phyloP scores from a whole-genome alignment of 2,888 invertebrate species.

The Cosmia pyralina region DNA sequence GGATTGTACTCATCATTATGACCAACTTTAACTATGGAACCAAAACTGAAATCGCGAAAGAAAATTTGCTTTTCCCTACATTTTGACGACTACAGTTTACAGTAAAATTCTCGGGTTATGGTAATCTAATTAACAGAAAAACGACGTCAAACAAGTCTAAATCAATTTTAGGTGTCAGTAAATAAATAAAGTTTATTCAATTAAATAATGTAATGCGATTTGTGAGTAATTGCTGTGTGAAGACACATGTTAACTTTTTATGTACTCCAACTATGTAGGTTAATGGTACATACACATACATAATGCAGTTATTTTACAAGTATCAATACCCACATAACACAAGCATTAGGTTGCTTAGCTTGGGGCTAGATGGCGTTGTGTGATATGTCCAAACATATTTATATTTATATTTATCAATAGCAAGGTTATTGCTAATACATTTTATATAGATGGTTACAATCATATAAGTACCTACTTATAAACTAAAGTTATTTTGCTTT shows the following conservation, averaged over 20 bases:
- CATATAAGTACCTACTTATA: background rate
- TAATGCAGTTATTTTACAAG: conserved; percentile 21
- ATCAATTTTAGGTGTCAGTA: background rate
- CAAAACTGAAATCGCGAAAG: too few relatives aligned
- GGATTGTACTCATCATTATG: too few relatives aligned
- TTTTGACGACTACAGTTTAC: too few relatives aligned
- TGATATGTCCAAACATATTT: too few relatives aligned
- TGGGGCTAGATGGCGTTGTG: too few relatives aligned
- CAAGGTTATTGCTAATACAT: conserved; percentile 31
- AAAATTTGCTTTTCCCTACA: too few relatives aligned
- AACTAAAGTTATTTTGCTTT: background rate
- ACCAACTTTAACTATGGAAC: too few relatives aligned
- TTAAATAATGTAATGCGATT: conserved; percentile 1
- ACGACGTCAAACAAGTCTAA: background rate
- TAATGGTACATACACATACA: conserved; percentile 22
- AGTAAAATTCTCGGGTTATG: background rate
- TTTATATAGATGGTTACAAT: background rate
- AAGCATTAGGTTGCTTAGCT: too few relatives aligned
- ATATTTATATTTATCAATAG: too few relatives aligned
- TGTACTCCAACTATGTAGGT: conserved; percentile 35
- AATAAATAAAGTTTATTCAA: conserved; percentile 7
- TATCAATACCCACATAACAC: too few relatives aligned
- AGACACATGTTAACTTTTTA: conserved; percentile 18
- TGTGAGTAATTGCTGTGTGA: background rate
- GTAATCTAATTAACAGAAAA: background rate